Base-by-base conservation (phyloP, 30 jellyfish, hydroid and myxozoan species). In the Aurelia coerulea region DNA sequence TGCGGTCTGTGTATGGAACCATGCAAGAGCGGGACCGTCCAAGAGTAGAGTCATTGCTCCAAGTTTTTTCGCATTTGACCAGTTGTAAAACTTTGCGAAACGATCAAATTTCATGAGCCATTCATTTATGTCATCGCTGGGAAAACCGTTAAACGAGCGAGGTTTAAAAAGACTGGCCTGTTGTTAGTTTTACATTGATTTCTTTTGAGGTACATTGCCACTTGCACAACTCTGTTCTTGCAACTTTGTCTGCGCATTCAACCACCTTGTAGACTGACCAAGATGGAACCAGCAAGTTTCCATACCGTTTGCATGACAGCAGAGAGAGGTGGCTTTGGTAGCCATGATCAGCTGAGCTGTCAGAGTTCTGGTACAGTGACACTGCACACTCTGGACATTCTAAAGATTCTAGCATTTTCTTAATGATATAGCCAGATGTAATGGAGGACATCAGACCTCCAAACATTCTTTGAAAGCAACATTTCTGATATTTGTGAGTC, bases 211-310 rank as follows among this genome's bases (percentile, higher is more conserved):
- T 46, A 9, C 14, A n/a, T n/a, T n/a, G 56, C 85, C 79, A 41
- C 7, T 65, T 81, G 46, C 85, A 81, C 33, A 81, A 81, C 14
- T 23, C 42, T 37, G 41, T 66, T n/a, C 73, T 42, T 5, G 85
- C 76, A 5, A 39, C 51, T 68, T 66, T 65, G 37, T 81, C 74
- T 16, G 34, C 78, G 17, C 73, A 81, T 8, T 68, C 41, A n/a
- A 81, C 84, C 29, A 65, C 87, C 34, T 52, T 39, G 74, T 32
- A 39, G n/a, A 81, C 87, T 19, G 91, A 81, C 19, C 34, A 52
- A 5, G 91, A 81, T 0, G 87, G 91, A 6, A 68, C 35, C 18
- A 65, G 23, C 84, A 81, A 81, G 52, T 81, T 50, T 29, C 90
- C 88, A 80, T 31, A 80, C 53, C 37, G 6, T 65, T 80, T 35